These are phyloP conservation scores for Aelia acuminata DNA, from an alignment of 2,888 invertebrate genomes.

Conservation along the genomic window DNA sequence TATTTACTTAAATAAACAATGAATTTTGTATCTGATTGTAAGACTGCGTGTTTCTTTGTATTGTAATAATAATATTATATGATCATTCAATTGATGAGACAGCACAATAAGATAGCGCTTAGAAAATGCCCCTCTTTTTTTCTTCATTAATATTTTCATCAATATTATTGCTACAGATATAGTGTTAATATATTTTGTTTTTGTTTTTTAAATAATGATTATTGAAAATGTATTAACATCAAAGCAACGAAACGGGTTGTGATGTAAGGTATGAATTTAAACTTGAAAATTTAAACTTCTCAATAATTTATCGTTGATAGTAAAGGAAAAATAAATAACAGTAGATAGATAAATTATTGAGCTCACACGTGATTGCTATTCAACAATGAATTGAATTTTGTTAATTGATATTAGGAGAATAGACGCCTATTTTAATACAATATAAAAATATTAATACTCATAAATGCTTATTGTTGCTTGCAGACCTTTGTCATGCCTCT, in stretches of 20 bases:
- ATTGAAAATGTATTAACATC: background rate
- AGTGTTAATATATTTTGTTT: background rate
- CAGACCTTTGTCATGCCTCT: background rate
- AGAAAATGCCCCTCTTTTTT: background rate
- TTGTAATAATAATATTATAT: background rate
- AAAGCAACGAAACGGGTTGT: constrained; percentile 44
- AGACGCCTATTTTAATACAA: constrained; percentile 1
- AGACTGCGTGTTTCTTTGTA: constrained; percentile 33
- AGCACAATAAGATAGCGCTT: constrained; percentile 19
- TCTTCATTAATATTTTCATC: background rate
- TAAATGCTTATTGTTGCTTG: background rate
- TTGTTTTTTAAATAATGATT: background rate
- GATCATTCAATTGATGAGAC: constrained; percentile 17
- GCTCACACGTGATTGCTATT: background rate
- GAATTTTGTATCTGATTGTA: constrained; percentile 41
- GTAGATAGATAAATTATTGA: background rate
- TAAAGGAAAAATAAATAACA: background rate
- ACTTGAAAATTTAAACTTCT: background rate
- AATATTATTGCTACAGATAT: background rate
- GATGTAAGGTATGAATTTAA: background rate
- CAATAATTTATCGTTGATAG: constrained; percentile 40
- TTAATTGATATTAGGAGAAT: background rate
- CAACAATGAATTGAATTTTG: background rate
- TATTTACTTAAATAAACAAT: constrained; percentile 11
- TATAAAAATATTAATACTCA: background rate